Conservation (phyloP, 2,888 invertebrate genomes). For the Serripes groenlandicus region DNA sequence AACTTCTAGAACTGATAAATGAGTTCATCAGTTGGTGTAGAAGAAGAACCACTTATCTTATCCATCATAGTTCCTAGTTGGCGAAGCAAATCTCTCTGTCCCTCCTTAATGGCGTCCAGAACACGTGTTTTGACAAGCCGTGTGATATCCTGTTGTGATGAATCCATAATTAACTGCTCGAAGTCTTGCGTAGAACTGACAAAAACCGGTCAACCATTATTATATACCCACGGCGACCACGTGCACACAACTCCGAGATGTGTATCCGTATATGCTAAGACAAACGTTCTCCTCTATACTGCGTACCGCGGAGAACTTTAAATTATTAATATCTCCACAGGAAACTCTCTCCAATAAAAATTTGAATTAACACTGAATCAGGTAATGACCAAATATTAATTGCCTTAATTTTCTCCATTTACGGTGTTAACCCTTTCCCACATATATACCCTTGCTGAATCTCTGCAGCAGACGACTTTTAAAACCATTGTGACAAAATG, state of each 20-base stretch:
- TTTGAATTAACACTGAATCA: too few relatives aligned
- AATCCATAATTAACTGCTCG: neutral
- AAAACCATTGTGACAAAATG: too few relatives aligned
- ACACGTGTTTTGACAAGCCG: conserved; percentile 6
- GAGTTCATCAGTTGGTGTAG: neutral
- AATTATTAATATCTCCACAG: too few relatives aligned
- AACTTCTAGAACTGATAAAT: conserved; percentile 5
- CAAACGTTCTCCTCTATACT: conserved; percentile 13
- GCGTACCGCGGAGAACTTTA: conserved; percentile 12
- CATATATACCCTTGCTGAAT: too few relatives aligned
- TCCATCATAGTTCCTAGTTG: neutral
- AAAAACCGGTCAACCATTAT: neutral
- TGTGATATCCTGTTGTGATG: neutral
- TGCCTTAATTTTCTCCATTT: too few relatives aligned
- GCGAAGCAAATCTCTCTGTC: neutral
- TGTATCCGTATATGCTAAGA: conserved; percentile 10
- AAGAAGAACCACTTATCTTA: conserved; percentile 6
- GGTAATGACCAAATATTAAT: too few relatives aligned
- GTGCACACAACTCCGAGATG: neutral
- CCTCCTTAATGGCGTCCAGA: neutral
- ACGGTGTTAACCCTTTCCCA: too few relatives aligned
- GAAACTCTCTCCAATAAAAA: too few relatives aligned
- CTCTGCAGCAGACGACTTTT: too few relatives aligned
- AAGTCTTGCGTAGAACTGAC: conserved; percentile 10
- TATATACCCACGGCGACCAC: neutral